Percentiles rank a stretch among this genome's conserved stretches.
Evolutionary conservation across 2,797 vertebrate genomes (phyloP).

Genomic region (Scomberomorus guttatus): DNA sequence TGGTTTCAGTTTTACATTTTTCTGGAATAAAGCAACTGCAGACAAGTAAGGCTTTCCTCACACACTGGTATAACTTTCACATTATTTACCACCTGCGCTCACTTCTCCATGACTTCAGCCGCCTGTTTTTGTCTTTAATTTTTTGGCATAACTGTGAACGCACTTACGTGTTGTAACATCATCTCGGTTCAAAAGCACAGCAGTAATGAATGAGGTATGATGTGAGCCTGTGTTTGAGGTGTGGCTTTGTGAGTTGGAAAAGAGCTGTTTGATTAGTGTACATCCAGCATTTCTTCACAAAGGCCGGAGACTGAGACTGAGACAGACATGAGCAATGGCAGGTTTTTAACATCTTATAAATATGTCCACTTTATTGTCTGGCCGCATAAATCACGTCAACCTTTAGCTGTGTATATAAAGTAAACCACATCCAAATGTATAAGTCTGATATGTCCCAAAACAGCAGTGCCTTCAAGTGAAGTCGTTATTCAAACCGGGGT

Average conservation of each 20-base stretch:
- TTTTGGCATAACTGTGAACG: conserved; percentile 23
- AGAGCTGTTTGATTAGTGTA: conserved; percentile 41
- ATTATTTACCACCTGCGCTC: conserved; percentile 37
- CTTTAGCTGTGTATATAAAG: conserved; percentile 5
- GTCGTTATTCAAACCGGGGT: neutral
- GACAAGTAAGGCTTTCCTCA: neutral
- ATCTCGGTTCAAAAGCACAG: conserved; percentile 34
- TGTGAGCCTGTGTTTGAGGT: conserved; percentile 21
- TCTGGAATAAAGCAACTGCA: neutral
- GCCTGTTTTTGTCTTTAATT: conserved; percentile 60
- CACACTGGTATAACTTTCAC: neutral
- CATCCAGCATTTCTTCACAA: conserved; percentile 25
- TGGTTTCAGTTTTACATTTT: neutral
- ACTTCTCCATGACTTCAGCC: conserved; percentile 11
- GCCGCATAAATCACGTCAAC: conserved; percentile 2
- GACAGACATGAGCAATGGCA: neutral
- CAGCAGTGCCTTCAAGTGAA: neutral
- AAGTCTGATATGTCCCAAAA: neutral
- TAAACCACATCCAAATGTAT: neutral
- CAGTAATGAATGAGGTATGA: conserved; percentile 33
- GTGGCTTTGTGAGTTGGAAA: conserved; percentile 36
- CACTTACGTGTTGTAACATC: conserved; percentile 45
- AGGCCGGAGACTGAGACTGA: conserved; percentile 28
- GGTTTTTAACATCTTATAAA: conserved; percentile 19
- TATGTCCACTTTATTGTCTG: conserved; percentile 10